These are phyloP conservation scores for Poecilobothrus nobilitatus DNA, from an alignment of 2,888 invertebrate species.

Conservation along the genomic window DNA sequence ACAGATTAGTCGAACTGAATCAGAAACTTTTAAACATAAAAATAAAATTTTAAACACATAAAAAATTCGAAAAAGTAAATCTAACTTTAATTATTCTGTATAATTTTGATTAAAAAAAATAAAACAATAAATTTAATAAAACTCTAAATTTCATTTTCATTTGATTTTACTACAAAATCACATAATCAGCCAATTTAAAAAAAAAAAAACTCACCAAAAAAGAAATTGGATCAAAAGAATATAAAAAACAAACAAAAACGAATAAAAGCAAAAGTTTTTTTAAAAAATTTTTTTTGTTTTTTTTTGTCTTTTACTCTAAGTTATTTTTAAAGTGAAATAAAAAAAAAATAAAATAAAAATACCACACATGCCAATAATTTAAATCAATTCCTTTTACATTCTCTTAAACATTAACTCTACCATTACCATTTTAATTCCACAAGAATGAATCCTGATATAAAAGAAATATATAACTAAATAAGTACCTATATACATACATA, in stretches of 20 bases:
- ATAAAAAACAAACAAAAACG: neutral
- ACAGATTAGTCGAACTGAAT: too few relatives aligned
- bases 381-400: neutral
- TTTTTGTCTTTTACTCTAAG: neutral
- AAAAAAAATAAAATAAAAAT: neutral
- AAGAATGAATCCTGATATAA: neutral
- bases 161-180: neutral
- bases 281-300: neutral
- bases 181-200: neutral
- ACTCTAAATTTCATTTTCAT: too few relatives aligned
- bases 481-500: too few relatives aligned
- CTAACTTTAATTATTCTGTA: too few relatives aligned
- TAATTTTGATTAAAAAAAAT: too few relatives aligned
- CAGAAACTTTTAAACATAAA: too few relatives aligned
- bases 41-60: too few relatives aligned
- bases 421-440: neutral
- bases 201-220: neutral
- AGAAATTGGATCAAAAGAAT: too few relatives aligned
- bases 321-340: too few relatives aligned
- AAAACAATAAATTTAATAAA: too few relatives aligned
- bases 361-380: constrained; percentile 2
- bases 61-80: too few relatives aligned
- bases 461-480: too few relatives aligned
- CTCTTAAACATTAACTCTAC: neutral
- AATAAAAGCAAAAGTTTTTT: neutral